These are phyloP conservation scores for Coregonus sp. DNA, from an alignment of 2,797 vertebrate species.

Conservation along the genomic window DNA sequence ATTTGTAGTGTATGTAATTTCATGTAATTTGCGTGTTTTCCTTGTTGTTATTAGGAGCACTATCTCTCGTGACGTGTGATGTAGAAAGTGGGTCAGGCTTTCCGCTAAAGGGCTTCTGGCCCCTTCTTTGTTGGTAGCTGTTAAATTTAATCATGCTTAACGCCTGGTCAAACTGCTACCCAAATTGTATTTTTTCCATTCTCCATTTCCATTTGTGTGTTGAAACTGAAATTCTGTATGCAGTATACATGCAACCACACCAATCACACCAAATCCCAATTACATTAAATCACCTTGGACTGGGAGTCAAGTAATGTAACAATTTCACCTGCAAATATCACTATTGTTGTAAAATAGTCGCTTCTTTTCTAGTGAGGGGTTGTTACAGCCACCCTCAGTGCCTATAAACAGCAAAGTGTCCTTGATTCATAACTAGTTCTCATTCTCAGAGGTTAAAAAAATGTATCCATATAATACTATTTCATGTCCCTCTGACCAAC, in stretches of 20 bases:
- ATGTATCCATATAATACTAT: too few species aligned
- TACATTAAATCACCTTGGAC: too few species aligned
- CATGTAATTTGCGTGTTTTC: background rate
- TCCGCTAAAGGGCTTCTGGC: slow-evolving; percentile 74
- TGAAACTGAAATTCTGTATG: background rate
- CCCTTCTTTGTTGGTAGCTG: slow-evolving; percentile 75
- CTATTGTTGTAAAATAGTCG: too few species aligned
- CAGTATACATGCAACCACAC: background rate
- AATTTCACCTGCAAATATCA: too few species aligned
- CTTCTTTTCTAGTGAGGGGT: too few species aligned
- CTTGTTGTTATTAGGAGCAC: background rate
- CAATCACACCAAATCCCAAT: too few species aligned
- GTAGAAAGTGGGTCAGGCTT: slow-evolving; percentile 79
- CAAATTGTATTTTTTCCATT: slow-evolving; percentile 28
- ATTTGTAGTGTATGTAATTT: background rate
- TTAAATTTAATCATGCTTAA: slow-evolving; percentile 84
- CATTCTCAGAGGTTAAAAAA: background rate
- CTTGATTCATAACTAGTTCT: background rate
- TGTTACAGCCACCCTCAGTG: background rate
- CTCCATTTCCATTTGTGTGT: slow-evolving; percentile 52
- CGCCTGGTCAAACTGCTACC: slow-evolving; percentile 63
- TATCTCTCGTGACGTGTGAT: background rate
- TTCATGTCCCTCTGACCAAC: too few species aligned
- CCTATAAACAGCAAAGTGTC: background rate
- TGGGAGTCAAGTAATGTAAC: too few species aligned